Percentiles rank a stretch among this genome's conserved stretches.
phyloP scores from a whole-genome alignment of 2,888 invertebrate species.

The Drosophila meridiana region DNA sequence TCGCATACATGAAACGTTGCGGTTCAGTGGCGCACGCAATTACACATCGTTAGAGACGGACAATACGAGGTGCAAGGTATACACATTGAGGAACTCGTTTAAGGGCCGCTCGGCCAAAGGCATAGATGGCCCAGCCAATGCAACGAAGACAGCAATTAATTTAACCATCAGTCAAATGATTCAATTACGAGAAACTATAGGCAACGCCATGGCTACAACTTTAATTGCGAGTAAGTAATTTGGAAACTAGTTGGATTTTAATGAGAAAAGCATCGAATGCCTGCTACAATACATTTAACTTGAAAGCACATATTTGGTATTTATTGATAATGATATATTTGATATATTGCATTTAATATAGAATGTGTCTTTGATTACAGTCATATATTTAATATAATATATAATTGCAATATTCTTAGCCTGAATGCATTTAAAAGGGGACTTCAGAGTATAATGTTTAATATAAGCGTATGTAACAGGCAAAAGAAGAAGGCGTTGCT shows the following conservation, averaged over 20 bases:
- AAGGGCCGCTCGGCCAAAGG: not conserved
- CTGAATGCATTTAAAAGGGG: too few species aligned
- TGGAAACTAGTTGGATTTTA: not conserved
- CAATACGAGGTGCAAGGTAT: constrained; percentile 6
- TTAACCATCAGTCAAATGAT: not conserved
- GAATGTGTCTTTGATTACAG: not conserved
- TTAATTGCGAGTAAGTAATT: not conserved
- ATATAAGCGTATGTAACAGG: too few species aligned
- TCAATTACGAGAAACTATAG: not conserved
- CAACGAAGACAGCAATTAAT: constrained; percentile 18
- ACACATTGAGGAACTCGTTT: not conserved
- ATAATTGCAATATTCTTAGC: too few species aligned
- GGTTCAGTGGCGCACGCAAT: constrained; percentile 63
- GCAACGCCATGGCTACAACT: not conserved
- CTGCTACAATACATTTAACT: not conserved
- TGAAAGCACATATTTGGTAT: not conserved
- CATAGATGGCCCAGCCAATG: not conserved
- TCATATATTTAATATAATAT: not conserved
- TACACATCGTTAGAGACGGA: constrained; percentile 44
- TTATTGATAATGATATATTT: too few species aligned
- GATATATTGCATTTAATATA: too few species aligned
- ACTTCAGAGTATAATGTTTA: too few species aligned
- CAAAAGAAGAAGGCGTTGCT: too few species aligned
- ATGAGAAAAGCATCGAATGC: not conserved
- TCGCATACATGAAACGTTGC: constrained; percentile 24